Percentiles rank a stretch among this genome's conserved stretches.
These are phyloP conservation scores for Drosophila neutralis DNA, from an alignment of 2,888 invertebrate species.

Conservation along the genomic window DNA sequence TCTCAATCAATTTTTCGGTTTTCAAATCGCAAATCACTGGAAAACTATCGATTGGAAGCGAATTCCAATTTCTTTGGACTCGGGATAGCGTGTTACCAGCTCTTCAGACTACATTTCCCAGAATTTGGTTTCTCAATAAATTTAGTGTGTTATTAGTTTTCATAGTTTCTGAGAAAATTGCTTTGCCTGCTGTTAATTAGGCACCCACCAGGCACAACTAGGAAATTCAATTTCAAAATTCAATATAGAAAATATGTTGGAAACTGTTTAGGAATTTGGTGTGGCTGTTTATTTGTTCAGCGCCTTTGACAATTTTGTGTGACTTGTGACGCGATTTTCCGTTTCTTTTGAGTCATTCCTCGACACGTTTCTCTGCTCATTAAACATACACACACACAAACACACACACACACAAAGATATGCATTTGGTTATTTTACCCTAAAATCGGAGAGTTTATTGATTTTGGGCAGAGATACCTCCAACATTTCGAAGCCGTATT, in stretches of 20 bases:
- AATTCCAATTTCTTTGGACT: background rate
- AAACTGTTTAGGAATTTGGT: conserved; percentile 29
- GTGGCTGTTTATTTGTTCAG: conserved; percentile 13
- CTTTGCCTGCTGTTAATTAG: conserved; percentile 55
- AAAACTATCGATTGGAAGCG: background rate
- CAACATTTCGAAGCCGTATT: background rate
- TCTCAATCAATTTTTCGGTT: background rate
- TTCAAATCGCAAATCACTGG: background rate
- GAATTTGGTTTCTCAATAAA: conserved; percentile 25
- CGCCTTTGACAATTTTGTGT: conserved; percentile 56
- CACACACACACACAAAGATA: conserved; percentile 11
- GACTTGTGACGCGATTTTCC: conserved; percentile 61
- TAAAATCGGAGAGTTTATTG: background rate
- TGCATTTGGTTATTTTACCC: background rate
- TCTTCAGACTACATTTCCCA: background rate
- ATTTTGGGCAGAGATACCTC: background rate
- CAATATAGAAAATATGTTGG: conserved; percentile 35
- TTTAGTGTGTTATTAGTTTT: conserved; percentile 16
- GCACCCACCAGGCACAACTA: conserved; percentile 2
- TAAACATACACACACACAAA: conserved; percentile 7
- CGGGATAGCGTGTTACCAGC: background rate
- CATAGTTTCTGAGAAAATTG: conserved; percentile 28
- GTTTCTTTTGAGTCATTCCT: conserved; percentile 18
- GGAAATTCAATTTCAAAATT: conserved; percentile 38
- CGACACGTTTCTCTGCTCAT: conserved; percentile 28